Evolutionary conservation across 2,113 vertebrate genomes (phyloP).

Genomic region (Carassius gibelio): DNA sequence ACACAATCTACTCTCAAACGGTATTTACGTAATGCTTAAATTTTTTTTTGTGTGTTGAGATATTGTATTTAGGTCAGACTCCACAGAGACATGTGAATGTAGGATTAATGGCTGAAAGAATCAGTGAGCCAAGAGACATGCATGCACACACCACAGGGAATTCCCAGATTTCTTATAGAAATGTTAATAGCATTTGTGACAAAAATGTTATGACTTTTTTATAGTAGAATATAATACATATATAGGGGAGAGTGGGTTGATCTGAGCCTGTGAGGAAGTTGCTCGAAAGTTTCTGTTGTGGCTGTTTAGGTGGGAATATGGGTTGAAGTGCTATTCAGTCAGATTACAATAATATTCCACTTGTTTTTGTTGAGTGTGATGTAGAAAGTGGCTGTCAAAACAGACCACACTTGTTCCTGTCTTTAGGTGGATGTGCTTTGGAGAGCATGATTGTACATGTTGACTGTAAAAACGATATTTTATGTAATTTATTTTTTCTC

Average conservation of each 20-base stretch:
- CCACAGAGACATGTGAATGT: slow-evolving; percentile 23
- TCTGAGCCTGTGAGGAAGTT: no score
- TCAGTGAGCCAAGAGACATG: background rate
- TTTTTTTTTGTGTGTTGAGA: background rate
- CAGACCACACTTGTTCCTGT: background rate
- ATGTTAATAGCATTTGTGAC: slow-evolving; percentile 10
- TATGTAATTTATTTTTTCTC: background rate
- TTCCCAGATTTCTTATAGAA: background rate
- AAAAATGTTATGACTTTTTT: no score
- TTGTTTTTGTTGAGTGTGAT: background rate
- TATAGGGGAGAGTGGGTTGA: no score
- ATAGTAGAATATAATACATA: no score
- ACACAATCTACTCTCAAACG: background rate
- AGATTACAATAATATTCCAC: background rate
- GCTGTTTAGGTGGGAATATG: background rate
- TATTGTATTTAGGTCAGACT: slow-evolving; percentile 39
- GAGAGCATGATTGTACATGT: background rate
- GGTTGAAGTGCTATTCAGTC: background rate
- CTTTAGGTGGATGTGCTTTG: background rate
- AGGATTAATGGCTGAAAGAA: slow-evolving; percentile 36
- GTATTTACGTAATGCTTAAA: background rate
- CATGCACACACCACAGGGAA: background rate
- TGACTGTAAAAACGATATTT: background rate
- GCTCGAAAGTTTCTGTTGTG: background rate
- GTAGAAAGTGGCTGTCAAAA: background rate